These are phyloP conservation scores for Rhingia campestris DNA, from an alignment of 2,888 invertebrate genomes.

Conservation along the genomic window DNA sequence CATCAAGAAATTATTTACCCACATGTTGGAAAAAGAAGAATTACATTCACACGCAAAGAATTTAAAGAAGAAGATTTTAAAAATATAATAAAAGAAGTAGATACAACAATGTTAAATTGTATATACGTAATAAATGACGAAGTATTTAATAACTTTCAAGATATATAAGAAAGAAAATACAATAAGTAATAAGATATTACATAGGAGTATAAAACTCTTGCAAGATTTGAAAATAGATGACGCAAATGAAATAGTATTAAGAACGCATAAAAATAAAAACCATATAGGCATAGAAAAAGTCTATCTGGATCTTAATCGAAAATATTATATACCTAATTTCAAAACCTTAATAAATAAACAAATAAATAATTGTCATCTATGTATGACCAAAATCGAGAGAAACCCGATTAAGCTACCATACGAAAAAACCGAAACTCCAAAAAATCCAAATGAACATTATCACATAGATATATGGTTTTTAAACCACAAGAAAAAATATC, in stretches of 20 bases:
- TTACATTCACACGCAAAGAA: too few species aligned
- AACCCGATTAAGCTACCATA: conserved; percentile 20
- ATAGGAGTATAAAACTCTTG: too few species aligned
- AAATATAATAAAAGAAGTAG: too few species aligned
- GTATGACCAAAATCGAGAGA: conserved; percentile 1
- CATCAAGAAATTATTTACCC: neutral
- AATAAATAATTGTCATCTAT: too few species aligned
- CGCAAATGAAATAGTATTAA: conserved; percentile 6
- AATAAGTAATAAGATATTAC: too few species aligned
- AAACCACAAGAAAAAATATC: conserved; percentile 16
- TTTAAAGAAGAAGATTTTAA: too few species aligned
- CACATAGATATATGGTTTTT: conserved; percentile 26
- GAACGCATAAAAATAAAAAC: conserved; percentile 8
- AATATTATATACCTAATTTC: conserved; percentile 22
- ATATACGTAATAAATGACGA: too few species aligned
- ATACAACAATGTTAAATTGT: too few species aligned
- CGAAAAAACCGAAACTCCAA: conserved; percentile 27
- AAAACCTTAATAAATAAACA: conserved; percentile 13
- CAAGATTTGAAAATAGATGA: neutral
- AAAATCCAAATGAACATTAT: conserved; percentile 19
- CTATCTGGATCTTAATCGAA: neutral
- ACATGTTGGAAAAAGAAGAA: neutral
- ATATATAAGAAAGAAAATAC: too few species aligned
- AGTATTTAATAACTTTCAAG: too few species aligned
- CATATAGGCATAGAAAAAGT: conserved; percentile 15